Base-by-base conservation (phyloP, 2,888 invertebrate species). In the Melanotus villosus region DNA sequence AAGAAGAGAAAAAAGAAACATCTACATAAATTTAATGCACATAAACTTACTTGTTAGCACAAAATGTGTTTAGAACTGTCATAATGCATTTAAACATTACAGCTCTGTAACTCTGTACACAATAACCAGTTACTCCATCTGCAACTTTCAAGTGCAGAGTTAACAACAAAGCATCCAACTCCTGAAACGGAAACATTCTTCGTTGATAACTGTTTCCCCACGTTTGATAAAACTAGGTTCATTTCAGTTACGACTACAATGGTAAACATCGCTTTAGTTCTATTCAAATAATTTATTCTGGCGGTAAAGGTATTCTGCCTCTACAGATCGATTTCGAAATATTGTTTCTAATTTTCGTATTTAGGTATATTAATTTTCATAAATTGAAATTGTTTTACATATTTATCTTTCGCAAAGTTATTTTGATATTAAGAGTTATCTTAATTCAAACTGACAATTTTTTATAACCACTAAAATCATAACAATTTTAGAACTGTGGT, bases 181-280 rank as follows among this genome's bases (percentile, higher is more conserved):
- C 32, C 52, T 52, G 52, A 32, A 16, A 52, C 52, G 52, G 52
- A 52, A 52, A 16, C 52, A 32, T 52, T 18, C 52, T 23, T 14
- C 32, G 26, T 18, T 18, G 52, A 52, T 52, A 52, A 32, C 52
- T 32, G 52, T 10, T 30, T 16, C n/a, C n/a, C 52, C 18, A 18
- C 32, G 16, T 52, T 30, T 32, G 32, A 52, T 52, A 52, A 32
- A 32, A 52, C 26, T 16, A 32, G 32, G 14, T 52, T 52, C 32
- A 18, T 32, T 52, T 32, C 52, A 52, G 32, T 30, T 32, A 19
- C 10, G 52, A 30, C 9, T 32, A 52, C 52, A 52, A 52, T 32
- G 19, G 9, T 14, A 12, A 50, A 50, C 21, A 30, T 50, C 26
- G n/a, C 14, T 32, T 21, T 30, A 30, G 21, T 47, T 18, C 21